Conservation (phyloP, 2,888 invertebrate species). For the Agrochola circellaris region DNA sequence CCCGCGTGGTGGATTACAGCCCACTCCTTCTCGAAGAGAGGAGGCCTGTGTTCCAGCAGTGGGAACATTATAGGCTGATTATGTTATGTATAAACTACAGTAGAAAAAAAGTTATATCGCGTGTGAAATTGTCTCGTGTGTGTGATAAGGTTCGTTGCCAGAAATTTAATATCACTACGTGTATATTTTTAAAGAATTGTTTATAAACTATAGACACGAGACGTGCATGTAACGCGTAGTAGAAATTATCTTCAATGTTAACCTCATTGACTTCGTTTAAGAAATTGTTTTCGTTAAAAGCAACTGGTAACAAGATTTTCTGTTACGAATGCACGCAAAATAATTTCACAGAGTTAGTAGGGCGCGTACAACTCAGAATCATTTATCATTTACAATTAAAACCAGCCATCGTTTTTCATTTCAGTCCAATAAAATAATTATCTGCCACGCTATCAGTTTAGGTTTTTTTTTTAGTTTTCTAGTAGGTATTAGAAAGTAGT, state of each 20-base stretch:
- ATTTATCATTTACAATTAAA: slow-evolving; percentile 22
- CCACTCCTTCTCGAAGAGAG: too few species aligned
- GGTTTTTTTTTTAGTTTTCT: slow-evolving; percentile 16
- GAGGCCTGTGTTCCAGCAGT: too few species aligned
- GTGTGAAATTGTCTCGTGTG: slow-evolving; percentile 52
- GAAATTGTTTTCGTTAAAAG: slow-evolving; percentile 5
- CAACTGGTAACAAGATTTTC: slow-evolving; percentile 11
- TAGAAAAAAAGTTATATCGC: slow-evolving; percentile 35
- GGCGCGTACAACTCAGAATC: slow-evolving; percentile 8
- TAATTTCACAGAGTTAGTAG: not conserved
- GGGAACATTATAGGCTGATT: too few species aligned
- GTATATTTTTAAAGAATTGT: slow-evolving; percentile 50
- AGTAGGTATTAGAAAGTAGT: not conserved
- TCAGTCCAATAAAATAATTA: not conserved
- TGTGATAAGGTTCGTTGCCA: slow-evolving; percentile 54
- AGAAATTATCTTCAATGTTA: slow-evolving; percentile 46
- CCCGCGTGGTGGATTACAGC: too few species aligned
- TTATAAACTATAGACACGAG: slow-evolving; percentile 38
- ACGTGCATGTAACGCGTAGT: slow-evolving; percentile 43
- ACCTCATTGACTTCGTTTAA: slow-evolving; percentile 45
- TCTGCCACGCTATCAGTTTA: not conserved
- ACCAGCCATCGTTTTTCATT: not conserved
- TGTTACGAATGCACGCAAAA: not conserved
- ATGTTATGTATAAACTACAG: not conserved
- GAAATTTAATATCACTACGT: slow-evolving; percentile 37